Percentiles rank a stretch among this genome's conserved stretches.
These are phyloP conservation scores for Melangyna quadrimaculata DNA, from an alignment of 2,888 invertebrate species.

Conservation along the genomic window DNA sequence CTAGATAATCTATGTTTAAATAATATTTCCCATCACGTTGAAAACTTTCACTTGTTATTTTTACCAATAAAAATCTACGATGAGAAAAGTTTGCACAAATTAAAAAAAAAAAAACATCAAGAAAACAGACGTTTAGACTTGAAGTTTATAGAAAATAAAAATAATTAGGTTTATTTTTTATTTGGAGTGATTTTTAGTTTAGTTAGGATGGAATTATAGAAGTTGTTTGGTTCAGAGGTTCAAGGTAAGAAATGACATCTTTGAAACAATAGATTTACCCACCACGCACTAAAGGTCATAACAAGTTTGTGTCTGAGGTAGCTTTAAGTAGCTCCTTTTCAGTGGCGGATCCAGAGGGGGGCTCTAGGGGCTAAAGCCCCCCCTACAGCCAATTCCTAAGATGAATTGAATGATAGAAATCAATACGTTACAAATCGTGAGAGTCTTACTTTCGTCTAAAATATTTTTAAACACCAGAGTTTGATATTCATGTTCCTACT, in stretches of 20 bases:
- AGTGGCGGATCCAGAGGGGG: too few species aligned
- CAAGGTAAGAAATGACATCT: neutral
- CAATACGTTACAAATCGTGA: too few species aligned
- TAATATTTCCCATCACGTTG: conserved; percentile 4
- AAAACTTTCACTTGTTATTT: conserved; percentile 13
- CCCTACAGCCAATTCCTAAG: too few species aligned
- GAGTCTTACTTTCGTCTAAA: too few species aligned
- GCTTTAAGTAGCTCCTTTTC: too few species aligned
- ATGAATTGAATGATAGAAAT: too few species aligned
- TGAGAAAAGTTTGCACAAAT: neutral
- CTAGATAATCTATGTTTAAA: neutral
- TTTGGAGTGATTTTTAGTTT: neutral
- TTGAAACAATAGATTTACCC: neutral
- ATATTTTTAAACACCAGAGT: too few species aligned
- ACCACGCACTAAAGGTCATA: neutral
- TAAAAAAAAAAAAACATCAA: neutral
- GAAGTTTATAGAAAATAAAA: neutral
- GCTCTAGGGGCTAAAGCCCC: too few species aligned
- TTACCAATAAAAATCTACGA: neutral
- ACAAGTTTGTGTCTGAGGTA: too few species aligned
- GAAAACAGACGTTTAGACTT: neutral
- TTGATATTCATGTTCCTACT: too few species aligned
- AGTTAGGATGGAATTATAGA: neutral
- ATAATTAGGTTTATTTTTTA: neutral
- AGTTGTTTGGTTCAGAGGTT: neutral